Evolutionary conservation across 2,888 invertebrate genomes (phyloP).

Genomic region (Ischnus inquisitorius): DNA sequence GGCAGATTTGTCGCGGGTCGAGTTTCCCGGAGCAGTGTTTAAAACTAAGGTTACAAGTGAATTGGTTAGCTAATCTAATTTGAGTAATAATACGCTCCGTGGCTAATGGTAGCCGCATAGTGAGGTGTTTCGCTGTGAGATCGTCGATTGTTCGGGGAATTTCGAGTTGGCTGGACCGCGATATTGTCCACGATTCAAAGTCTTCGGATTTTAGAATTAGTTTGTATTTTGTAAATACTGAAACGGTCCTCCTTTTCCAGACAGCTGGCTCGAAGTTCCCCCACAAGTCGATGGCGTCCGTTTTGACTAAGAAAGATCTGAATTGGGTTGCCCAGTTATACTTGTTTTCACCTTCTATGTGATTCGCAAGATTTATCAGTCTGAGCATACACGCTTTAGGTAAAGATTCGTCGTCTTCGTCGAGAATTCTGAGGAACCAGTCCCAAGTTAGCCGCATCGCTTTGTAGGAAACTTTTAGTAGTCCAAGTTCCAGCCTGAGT

Average conservation of each 20-base stretch:
- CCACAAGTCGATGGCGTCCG: conserved; percentile 21
- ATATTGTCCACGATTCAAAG: conserved; percentile 16
- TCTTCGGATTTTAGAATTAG: conserved; percentile 27
- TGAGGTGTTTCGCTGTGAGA: conserved; percentile 15
- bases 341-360: conserved; percentile 12
- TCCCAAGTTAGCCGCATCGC: conserved; percentile 31
- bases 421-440: conserved; percentile 38
- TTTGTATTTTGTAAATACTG: no score
- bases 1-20: no score
- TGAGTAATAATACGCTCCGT: no score
- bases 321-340: conserved; percentile 39
- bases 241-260: conserved; percentile 13
- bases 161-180: not conserved
- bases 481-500: conserved; percentile 40
- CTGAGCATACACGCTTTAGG: conserved; percentile 43
- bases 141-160: not conserved
- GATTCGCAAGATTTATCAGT: no score
- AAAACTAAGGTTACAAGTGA: no score
- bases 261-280: not conserved
- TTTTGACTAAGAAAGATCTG: conserved; percentile 15
- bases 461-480: no score
- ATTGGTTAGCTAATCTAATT: no score
- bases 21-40: no score
- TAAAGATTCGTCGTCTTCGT: conserved; percentile 18
- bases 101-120: no score